phyloP scores from a whole-genome alignment of 1,140 invertebrate species.

The Teleopsis dalmanni region DNA sequence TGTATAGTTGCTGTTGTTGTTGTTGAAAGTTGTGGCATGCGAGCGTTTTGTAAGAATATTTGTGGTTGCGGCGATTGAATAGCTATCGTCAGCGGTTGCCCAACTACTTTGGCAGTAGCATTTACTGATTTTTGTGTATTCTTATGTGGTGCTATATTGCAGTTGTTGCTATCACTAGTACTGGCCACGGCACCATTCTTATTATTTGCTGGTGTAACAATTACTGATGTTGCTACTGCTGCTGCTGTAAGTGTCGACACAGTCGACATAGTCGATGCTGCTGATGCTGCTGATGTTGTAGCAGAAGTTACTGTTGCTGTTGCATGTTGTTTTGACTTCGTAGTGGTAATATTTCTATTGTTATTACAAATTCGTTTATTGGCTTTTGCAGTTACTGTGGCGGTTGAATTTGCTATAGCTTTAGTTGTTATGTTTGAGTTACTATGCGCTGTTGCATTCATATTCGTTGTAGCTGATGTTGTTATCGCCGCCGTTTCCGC shows the following conservation, averaged over 20 bases:
- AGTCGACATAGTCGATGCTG: slow-evolving; percentile 8
- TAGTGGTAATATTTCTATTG: too few relatives aligned
- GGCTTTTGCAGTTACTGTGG: slow-evolving; percentile 10
- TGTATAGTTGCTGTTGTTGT: slow-evolving; percentile 18
- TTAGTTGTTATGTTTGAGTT: slow-evolving; percentile 13
- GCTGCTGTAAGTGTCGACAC: slow-evolving; percentile 11
- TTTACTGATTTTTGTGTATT: slow-evolving; percentile 17
- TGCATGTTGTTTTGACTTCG: slow-evolving; percentile 31
- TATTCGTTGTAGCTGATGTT: slow-evolving; percentile 19
- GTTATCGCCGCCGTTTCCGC: slow-evolving; percentile 23
- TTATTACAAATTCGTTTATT: too few relatives aligned
- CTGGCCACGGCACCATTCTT: slow-evolving; percentile 5
- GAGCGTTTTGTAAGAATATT: too few relatives aligned
- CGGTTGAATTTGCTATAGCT: slow-evolving; percentile 11
- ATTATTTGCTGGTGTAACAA: slow-evolving; percentile 28
- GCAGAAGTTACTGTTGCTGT: slow-evolving; percentile 22
- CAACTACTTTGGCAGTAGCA: slow-evolving; percentile 31
- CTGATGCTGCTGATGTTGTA: slow-evolving; percentile 5
- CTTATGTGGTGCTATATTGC: slow-evolving; percentile 10
- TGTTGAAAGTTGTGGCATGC: slow-evolving; percentile 11
- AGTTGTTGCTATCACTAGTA: slow-evolving; percentile 11
- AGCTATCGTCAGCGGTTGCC: slow-evolving; percentile 17
- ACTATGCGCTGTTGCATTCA: slow-evolving; percentile 16
- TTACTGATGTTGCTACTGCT: slow-evolving; percentile 38
- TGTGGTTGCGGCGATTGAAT: slow-evolving; percentile 16